These are phyloP conservation scores for Chondrilla cf. caribensis DNA, from an alignment of 37 sponge, comb jelly and placozoan species.

Conservation along the genomic window DNA sequence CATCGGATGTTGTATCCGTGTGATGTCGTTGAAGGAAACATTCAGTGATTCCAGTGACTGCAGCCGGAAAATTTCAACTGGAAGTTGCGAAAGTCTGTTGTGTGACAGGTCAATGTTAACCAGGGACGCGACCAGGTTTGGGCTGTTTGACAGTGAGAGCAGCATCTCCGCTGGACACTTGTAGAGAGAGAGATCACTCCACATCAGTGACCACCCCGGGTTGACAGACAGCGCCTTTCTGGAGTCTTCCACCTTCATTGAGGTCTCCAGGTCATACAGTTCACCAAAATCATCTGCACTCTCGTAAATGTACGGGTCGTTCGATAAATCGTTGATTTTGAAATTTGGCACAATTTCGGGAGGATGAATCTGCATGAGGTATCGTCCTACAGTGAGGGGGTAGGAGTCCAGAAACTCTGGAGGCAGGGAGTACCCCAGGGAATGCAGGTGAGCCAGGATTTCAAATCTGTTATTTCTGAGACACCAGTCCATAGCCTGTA, in stretches of 20 bases:
- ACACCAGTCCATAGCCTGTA: slow-evolving; percentile 66
- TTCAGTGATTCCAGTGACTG: slow-evolving; percentile 45
- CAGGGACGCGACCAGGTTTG: neutral
- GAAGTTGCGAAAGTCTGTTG: slow-evolving; percentile 44
- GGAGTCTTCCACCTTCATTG: slow-evolving; percentile 37
- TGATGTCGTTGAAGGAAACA: slow-evolving; percentile 48
- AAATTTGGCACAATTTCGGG: slow-evolving; percentile 42
- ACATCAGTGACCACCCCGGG: slow-evolving; percentile 30
- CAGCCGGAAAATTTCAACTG: slow-evolving; percentile 36
- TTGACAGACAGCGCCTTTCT: slow-evolving; percentile 37
- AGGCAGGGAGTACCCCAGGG: slow-evolving; percentile 57
- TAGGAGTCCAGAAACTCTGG: slow-evolving; percentile 31
- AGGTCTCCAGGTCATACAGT: slow-evolving; percentile 31
- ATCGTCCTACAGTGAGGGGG: slow-evolving; percentile 20
- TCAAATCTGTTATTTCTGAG: slow-evolving; percentile 32
- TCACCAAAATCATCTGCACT: slow-evolving; percentile 10
- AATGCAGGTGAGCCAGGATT: slow-evolving; percentile 50
- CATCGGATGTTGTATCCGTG: slow-evolving; percentile 15
- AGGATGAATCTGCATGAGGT: slow-evolving; percentile 35
- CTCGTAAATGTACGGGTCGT: neutral
- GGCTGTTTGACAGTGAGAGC: neutral
- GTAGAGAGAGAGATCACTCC: slow-evolving; percentile 53
- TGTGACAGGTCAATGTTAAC: slow-evolving; percentile 58
- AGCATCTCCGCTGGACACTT: slow-evolving; percentile 32
- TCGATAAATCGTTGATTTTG: neutral